Evolutionary conservation across 2,113 vertebrate species (phyloP), one percentile per base, ranked within the genome.

Genomic region (Brachyhypopomus occidentalis): DNA sequence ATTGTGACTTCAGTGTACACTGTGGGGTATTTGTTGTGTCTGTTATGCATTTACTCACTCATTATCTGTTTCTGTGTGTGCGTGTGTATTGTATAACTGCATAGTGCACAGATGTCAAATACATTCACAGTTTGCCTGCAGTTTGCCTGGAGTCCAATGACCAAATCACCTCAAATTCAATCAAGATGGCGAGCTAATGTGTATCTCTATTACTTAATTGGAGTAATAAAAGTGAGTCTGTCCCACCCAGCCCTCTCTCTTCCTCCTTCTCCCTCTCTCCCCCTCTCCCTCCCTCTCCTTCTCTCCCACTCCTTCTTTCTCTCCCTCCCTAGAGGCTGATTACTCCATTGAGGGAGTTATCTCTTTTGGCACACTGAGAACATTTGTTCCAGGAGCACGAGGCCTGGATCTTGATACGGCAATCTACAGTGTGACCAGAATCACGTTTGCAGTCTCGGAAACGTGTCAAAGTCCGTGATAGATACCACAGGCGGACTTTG

Each of bases 41-140:
- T 75, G 83, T 78, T 73, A 41, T 63, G 84, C 78, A 64, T 82
- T 85, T 75, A 81, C 70, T 75, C 59, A 73, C 48, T 55, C 48
- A 81, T 81, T 77, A 80, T 72, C 73, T 71, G 66, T n/a, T n/a
- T n/a, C n/a, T 80, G 30, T 58, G 27, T 22, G 3, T 79, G 34
- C 72, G 38, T 2, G 45, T 69, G 27, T 41, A 55, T 82, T 83
- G 77, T 77, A 72, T 77, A 79, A 83, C 74, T 66, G 36, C 73
- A 80, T 71, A 80, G 73, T 73, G 55, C 69, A 73, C 77, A 86
- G 84, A 78, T 83, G 79, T 86, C 81, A 74, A 48, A 83, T 74
- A 78, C 71, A 45, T 66, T 48, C 58, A 64, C 25, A 17, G 69
- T 69, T 77, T 62, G 63, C 55, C 52, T 73, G 72, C 56, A 62